Conservation (phyloP, 1,140 invertebrate genomes). For the Argopecten irradians region DNA sequence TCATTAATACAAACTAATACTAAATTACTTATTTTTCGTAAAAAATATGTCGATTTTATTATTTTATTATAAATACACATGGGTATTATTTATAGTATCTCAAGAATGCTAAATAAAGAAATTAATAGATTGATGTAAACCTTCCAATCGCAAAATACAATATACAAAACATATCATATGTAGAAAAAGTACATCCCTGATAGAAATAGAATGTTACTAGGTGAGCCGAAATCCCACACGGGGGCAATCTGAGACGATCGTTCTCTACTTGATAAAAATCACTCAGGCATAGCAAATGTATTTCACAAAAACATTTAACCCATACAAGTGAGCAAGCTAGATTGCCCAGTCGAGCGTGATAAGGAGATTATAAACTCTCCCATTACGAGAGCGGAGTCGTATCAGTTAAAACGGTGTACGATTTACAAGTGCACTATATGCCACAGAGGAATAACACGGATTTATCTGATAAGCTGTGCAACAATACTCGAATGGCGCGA, state of each 20-base stretch:
- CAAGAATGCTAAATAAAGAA: no score
- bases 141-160: no score
- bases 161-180: no score
- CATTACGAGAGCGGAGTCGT: not conserved
- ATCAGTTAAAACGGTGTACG: not conserved
- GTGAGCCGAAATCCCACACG: not conserved
- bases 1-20: no score
- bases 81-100: no score
- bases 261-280: not conserved
- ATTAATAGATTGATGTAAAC: no score
- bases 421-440: not conserved
- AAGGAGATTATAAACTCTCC: not conserved
- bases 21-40: no score
- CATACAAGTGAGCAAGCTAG: not conserved
- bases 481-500: not conserved
- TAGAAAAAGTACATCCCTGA: no score
- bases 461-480: not conserved
- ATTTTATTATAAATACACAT: no score
- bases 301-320: not conserved
- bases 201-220: no score
- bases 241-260: not conserved
- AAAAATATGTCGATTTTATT: no score
- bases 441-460: not conserved
- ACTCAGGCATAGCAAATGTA: not conserved
- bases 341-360: not conserved